These are phyloP conservation scores for Pyrocoelia pectoralis DNA, from an alignment of 2,888 invertebrate species.

Conservation along the genomic window DNA sequence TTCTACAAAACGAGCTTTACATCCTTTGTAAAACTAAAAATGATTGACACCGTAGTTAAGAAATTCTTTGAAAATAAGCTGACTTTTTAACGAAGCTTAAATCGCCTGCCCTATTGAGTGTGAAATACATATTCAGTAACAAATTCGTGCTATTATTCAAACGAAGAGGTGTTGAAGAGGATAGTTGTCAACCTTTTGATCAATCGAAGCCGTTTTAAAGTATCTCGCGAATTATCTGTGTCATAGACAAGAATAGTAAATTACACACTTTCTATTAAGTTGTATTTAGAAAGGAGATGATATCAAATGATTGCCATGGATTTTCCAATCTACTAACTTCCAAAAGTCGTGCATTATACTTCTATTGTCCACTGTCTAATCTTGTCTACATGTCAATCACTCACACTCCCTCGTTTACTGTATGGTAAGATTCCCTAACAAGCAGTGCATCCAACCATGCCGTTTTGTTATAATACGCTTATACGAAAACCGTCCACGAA, in stretches of 20 bases:
- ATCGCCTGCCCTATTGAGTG: neutral
- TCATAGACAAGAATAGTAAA: too few relatives aligned
- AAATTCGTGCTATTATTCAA: too few relatives aligned
- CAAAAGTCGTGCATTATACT: neutral
- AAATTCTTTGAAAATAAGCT: neutral
- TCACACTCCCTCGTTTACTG: constrained; percentile 12
- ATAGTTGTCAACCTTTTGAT: too few relatives aligned
- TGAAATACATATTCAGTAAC: too few relatives aligned
- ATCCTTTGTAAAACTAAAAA: neutral
- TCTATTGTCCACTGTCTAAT: constrained; percentile 10
- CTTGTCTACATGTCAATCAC: constrained; percentile 14
- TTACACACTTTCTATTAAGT: neutral
- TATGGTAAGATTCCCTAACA: constrained; percentile 7
- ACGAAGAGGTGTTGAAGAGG: too few relatives aligned
- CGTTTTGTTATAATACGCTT: neutral
- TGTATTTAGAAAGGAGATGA: neutral
- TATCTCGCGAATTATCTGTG: too few relatives aligned
- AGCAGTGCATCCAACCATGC: neutral
- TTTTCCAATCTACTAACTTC: constrained; percentile 11
- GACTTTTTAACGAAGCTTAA: constrained; percentile 6
- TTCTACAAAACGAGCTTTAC: neutral
- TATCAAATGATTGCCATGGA: constrained; percentile 1
- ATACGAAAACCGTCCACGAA: neutral
- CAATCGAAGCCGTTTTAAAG: too few relatives aligned
- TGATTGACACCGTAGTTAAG: constrained; percentile 5